A percentile compares a stretch with the other conserved stretches of the same genome.
phyloP scores from a whole-genome alignment of 2,797 vertebrate genomes.

The Agapornis canus region DNA sequence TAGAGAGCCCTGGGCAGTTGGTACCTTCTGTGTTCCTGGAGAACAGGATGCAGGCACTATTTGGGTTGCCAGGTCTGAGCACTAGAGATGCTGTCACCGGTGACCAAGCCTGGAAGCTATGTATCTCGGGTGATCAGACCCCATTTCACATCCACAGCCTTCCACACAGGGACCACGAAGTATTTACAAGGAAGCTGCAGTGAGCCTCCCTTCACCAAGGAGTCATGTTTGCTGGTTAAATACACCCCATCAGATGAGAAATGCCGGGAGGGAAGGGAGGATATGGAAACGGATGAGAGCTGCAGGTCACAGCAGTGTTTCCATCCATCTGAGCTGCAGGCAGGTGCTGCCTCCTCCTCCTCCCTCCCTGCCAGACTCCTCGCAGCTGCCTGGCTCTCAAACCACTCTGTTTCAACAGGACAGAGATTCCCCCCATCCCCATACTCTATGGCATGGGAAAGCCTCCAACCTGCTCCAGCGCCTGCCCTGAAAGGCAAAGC shows the following conservation, averaged over 20 bases:
- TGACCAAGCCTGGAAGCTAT: background rate
- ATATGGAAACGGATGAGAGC: background rate
- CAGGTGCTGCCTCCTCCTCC: background rate
- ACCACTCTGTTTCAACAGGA: background rate
- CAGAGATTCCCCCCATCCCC: background rate
- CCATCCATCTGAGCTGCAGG: background rate
- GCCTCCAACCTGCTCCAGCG: background rate
- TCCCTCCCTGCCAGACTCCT: background rate
- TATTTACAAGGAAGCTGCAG: background rate
- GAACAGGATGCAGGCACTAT: accelerated
- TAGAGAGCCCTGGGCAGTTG: background rate
- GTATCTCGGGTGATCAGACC: background rate
- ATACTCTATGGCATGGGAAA: background rate
- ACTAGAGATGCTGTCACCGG: background rate
- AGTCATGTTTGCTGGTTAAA: slow-evolving; percentile 22
- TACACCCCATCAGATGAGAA: background rate
- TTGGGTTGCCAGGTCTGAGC: background rate
- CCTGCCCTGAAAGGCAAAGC: background rate
- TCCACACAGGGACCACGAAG: background rate
- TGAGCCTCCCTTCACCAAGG: background rate
- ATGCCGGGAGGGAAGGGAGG: background rate
- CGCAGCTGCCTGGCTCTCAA: background rate
- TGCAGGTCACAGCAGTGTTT: background rate
- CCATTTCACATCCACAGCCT: background rate
- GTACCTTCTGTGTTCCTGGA: background rate